A percentile compares a stretch with the other conserved stretches of the same genome.
These are phyloP conservation scores for Drosophila sproati DNA, from an alignment of 1,140 invertebrate genomes.

Conservation along the genomic window DNA sequence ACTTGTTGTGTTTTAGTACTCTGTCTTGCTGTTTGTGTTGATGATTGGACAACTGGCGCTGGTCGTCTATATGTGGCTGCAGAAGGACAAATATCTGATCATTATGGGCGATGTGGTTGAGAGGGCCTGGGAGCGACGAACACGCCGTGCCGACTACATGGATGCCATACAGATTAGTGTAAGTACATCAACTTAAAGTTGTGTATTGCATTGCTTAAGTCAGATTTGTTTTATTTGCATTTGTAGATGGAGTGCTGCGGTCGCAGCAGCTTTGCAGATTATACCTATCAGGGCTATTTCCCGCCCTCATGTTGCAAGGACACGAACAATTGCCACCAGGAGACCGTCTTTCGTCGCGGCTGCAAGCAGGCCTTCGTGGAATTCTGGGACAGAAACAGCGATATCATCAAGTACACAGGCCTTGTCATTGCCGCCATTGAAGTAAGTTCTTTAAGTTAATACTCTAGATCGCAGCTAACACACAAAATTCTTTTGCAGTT, in stretches of 20 bases:
- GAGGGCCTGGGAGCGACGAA: slow-evolving; percentile 66
- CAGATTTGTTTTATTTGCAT: slow-evolving; percentile 36
- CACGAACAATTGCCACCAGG: slow-evolving; percentile 83
- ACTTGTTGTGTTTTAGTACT: slow-evolving; percentile 85
- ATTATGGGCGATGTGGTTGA: slow-evolving; percentile 85
- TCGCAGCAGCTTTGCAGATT: slow-evolving; percentile 85
- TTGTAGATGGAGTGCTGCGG: slow-evolving; percentile 88
- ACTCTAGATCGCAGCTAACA: neutral
- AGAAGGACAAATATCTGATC: slow-evolving; percentile 85
- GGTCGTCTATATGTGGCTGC: slow-evolving; percentile 87
- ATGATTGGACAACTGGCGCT: slow-evolving; percentile 88
- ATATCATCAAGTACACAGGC: slow-evolving; percentile 87
- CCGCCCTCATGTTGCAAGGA: slow-evolving; percentile 85
- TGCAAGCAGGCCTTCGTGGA: slow-evolving; percentile 84
- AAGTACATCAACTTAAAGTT: slow-evolving; percentile 2
- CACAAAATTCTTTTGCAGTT: slow-evolving; percentile 87
- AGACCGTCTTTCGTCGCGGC: slow-evolving; percentile 84
- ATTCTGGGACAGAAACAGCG: slow-evolving; percentile 85
- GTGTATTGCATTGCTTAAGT: neutral
- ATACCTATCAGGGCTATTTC: slow-evolving; percentile 72
- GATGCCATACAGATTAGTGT: slow-evolving; percentile 85
- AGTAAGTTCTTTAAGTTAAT: slow-evolving; percentile 79
- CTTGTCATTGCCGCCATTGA: slow-evolving; percentile 89
- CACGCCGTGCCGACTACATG: slow-evolving; percentile 83
- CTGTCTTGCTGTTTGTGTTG: slow-evolving; percentile 87